These are phyloP conservation scores for Cosmia pyralina DNA, from an alignment of 2,888 invertebrate species.

Conservation along the genomic window DNA sequence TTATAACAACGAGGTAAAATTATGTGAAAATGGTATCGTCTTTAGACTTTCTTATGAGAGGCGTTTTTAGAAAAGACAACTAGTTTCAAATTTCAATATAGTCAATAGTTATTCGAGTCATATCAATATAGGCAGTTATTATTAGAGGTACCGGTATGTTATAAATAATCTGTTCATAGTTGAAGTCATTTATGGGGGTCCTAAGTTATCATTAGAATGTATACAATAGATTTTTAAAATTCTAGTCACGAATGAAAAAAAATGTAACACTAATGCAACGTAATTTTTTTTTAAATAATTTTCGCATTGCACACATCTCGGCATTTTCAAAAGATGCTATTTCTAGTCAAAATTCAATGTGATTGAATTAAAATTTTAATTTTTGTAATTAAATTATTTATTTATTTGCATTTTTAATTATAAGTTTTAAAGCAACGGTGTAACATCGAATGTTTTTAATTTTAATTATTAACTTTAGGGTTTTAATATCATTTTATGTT, in stretches of 20 bases:
- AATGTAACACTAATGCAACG: conserved; percentile 23
- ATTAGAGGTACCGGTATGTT: conserved; percentile 63
- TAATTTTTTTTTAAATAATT: conserved; percentile 6
- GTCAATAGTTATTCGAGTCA: conserved; percentile 84
- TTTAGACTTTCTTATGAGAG: conserved; percentile 56
- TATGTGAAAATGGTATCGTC: conserved; percentile 57
- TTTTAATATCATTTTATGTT: conserved; percentile 10
- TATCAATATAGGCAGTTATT: conserved; percentile 80
- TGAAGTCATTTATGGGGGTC: conserved; percentile 66
- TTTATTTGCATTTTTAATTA: conserved; percentile 53
- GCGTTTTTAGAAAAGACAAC: conserved; percentile 77
- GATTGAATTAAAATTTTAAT: conserved; percentile 32
- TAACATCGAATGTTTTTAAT: conserved; percentile 57
- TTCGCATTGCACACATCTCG: neutral
- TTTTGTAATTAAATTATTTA: conserved; percentile 12
- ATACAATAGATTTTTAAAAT: conserved; percentile 36
- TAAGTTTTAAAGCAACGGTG: conserved; percentile 41
- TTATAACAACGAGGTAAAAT: conserved; percentile 67
- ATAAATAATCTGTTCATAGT: conserved; percentile 61
- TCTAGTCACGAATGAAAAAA: conserved; percentile 23
- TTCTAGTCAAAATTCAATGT: conserved; percentile 60
- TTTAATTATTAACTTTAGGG: conserved; percentile 43
- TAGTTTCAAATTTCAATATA: conserved; percentile 78
- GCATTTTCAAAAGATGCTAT: conserved; percentile 35
- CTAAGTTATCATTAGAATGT: conserved; percentile 47